Evolutionary conservation across 1,140 invertebrate genomes (phyloP).

Genomic region (Goniozus legneri): DNA sequence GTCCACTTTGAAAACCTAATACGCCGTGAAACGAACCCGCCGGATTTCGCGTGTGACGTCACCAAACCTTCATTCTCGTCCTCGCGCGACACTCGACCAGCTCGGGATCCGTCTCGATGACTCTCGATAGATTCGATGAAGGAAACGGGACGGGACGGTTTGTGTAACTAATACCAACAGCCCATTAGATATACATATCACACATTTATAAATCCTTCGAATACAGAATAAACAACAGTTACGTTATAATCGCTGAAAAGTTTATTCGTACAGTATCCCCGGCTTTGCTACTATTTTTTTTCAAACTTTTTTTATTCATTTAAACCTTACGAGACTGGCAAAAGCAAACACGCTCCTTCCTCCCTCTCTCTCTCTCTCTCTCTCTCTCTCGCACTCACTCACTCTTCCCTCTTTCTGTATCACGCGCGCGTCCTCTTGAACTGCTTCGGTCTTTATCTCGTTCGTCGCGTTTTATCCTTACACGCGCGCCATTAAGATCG

Average conservation of each 20-base stretch:
- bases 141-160: neutral
- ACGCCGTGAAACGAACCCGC: conserved; percentile 51
- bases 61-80: too few species aligned
- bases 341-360: too few species aligned
- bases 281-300: too few species aligned
- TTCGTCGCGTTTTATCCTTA: conserved; percentile 13
- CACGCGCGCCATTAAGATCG: neutral
- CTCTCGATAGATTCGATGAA: neutral
- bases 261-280: too few species aligned
- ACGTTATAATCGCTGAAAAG: conserved; percentile 15
- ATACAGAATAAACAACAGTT: conserved; percentile 19
- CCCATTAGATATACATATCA: conserved; percentile 15
- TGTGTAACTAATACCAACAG: conserved; percentile 11
- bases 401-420: neutral
- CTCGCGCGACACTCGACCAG: conserved; percentile 10
- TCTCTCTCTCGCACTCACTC: too few species aligned
- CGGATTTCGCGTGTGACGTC: conserved; percentile 46
- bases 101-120: conserved; percentile 7
- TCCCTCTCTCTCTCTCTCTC: neutral
- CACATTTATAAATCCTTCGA: conserved; percentile 23
- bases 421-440: neutral
- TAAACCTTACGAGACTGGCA: too few species aligned
- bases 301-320: too few species aligned
- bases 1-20: too few species aligned
- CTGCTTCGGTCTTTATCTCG: neutral